phyloP scores from a whole-genome alignment of 2,888 invertebrate species.

The Seira sanloemensis region DNA sequence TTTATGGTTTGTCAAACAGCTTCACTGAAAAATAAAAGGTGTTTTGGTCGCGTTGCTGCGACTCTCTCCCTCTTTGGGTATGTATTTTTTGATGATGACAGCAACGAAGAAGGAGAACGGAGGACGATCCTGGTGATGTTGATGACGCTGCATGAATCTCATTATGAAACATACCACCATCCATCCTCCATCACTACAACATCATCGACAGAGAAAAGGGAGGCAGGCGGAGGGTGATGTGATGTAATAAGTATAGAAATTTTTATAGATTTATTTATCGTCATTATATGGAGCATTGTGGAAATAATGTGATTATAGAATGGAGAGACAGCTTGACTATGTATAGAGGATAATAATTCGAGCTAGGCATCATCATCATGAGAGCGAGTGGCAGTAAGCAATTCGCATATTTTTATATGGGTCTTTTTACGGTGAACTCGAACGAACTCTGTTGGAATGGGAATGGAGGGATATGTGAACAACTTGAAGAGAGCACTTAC shows the following conservation, averaged over 20 bases:
- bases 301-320: background rate
- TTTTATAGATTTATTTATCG: no score
- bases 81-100: background rate
- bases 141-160: conserved; percentile 1
- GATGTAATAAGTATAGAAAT: no score
- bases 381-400: no score
- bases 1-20: no score
- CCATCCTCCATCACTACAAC: background rate
- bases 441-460: background rate
- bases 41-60: no score
- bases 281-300: background rate
- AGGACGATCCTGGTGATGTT: background rate
- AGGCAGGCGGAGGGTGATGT: no score
- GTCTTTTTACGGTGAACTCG: background rate
- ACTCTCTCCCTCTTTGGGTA: no score
- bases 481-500: conserved; percentile 24
- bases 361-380: no score
- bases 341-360: background rate
- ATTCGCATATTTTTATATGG: no score
- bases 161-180: background rate
- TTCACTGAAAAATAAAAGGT: no score
- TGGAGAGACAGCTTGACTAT: background rate
- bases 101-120: background rate
- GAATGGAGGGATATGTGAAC: background rate
- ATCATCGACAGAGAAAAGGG: background rate